These are phyloP conservation scores for Hypotaenidia okinawae DNA, from an alignment of 2,797 vertebrate genomes.

Conservation along the genomic window DNA sequence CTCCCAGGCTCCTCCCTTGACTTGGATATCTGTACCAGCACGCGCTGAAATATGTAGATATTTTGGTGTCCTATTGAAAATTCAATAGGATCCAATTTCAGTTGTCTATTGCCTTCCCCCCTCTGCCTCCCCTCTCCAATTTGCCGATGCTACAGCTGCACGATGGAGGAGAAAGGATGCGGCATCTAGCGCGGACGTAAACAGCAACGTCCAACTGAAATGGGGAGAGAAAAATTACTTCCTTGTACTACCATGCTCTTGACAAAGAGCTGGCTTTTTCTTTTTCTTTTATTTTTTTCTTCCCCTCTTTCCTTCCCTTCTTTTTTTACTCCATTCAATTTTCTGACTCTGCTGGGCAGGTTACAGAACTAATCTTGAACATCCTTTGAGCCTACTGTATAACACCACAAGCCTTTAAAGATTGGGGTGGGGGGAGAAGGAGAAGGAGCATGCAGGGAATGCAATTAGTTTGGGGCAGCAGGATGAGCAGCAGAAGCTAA, in stretches of 20 bases:
- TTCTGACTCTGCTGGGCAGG: slow-evolving; percentile 1
- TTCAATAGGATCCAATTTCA: slow-evolving; percentile 74
- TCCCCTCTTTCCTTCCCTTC: not conserved
- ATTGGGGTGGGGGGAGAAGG: not conserved
- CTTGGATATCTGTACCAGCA: not conserved
- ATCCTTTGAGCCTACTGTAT: slow-evolving; percentile 19
- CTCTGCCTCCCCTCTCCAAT: slow-evolving; percentile 44
- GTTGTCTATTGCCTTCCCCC: slow-evolving; percentile 4
- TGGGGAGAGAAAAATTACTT: slow-evolving; percentile 43
- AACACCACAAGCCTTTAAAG: not conserved
- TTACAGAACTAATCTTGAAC: slow-evolving; percentile 28
- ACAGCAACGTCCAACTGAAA: slow-evolving; percentile 35
- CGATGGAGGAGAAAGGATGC: slow-evolving; percentile 36
- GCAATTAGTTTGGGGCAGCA: not conserved
- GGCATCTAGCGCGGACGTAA: slow-evolving; percentile 15
- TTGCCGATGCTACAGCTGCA: slow-evolving; percentile 66
- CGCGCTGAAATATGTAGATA: not conserved
- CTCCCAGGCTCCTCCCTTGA: slow-evolving; percentile 61
- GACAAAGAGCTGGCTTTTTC: slow-evolving; percentile 23
- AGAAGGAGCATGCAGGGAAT: not conserved
- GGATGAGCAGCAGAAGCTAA: not conserved
- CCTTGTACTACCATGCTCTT: not conserved
- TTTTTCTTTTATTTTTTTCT: not conserved
- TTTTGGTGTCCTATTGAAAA: slow-evolving; percentile 70
- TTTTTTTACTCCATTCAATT: not conserved